Conservation (phyloP, 2,113 vertebrate genomes). For the Pseudonaja textilis region DNA sequence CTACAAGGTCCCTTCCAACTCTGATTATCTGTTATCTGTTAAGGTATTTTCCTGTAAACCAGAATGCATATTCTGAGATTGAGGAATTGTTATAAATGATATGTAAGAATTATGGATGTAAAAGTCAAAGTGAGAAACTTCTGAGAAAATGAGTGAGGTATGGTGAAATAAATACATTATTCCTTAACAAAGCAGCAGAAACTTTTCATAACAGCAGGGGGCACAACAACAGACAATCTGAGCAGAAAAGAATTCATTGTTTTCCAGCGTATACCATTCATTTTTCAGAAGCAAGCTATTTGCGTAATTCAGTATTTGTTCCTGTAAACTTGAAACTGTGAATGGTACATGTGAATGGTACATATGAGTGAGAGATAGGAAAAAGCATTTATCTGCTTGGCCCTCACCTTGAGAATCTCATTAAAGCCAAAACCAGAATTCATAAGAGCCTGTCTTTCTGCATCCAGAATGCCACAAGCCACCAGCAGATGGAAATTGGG, state of each 20-base stretch:
- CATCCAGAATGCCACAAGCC: slow-evolving; percentile 84
- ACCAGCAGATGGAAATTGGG: slow-evolving; percentile 88
- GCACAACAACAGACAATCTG: background rate
- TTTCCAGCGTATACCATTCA: background rate
- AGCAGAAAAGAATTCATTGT: background rate
- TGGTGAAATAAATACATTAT: background rate
- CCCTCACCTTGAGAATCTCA: slow-evolving; percentile 86
- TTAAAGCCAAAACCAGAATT: slow-evolving; percentile 88
- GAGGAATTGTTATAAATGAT: background rate
- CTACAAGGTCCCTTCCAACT: too few relatives aligned
- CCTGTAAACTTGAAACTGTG: background rate
- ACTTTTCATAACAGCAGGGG: background rate
- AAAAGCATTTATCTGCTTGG: background rate
- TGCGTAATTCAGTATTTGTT: background rate
- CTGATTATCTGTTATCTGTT: too few relatives aligned
- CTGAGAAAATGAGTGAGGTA: background rate
- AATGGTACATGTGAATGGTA: too few relatives aligned
- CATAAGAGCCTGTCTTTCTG: slow-evolving; percentile 84
- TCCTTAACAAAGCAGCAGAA: background rate
- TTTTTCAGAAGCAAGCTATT: background rate
- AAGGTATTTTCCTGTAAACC: background rate
- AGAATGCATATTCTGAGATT: background rate
- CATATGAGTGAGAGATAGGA: background rate
- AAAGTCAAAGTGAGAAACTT: background rate
- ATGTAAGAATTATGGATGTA: background rate